Conservation (phyloP, 2,113 vertebrate genomes). For the Mirounga angustirostris region DNA sequence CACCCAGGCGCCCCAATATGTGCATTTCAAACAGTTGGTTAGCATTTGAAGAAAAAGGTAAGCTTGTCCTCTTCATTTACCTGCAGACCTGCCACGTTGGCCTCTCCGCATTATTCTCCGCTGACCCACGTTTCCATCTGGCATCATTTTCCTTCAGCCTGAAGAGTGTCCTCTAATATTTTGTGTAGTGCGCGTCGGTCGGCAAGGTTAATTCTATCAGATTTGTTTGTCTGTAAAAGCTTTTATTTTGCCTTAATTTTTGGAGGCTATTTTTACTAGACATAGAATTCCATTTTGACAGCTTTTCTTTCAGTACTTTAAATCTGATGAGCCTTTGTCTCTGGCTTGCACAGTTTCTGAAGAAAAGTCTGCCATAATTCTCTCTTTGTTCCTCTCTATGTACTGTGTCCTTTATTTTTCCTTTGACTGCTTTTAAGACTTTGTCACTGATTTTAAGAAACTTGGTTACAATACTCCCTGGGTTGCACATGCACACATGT, state of each 20-base stretch:
- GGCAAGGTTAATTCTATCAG: background rate
- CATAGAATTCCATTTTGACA: background rate
- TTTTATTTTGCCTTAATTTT: background rate
- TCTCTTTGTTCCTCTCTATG: background rate
- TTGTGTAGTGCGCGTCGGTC: background rate
- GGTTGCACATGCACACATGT: background rate
- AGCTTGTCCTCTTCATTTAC: background rate
- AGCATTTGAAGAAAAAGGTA: background rate
- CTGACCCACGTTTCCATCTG: background rate
- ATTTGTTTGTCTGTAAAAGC: background rate
- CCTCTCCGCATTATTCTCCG: background rate
- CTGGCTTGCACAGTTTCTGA: background rate
- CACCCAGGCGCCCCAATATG: too few species aligned
- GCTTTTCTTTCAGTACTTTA: background rate
- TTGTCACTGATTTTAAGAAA: background rate
- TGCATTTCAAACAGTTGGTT: background rate
- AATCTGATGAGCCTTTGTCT: too few species aligned
- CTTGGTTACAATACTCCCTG: background rate
- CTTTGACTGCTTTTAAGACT: background rate
- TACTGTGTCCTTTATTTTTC: background rate
- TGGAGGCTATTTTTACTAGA: too few species aligned
- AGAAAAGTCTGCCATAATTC: background rate
- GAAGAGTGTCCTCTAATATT: background rate
- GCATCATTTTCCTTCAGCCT: background rate
- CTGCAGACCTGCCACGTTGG: background rate